Conservation (phyloP, 2,888 invertebrate species). For the Eristalis arbustorum region DNA sequence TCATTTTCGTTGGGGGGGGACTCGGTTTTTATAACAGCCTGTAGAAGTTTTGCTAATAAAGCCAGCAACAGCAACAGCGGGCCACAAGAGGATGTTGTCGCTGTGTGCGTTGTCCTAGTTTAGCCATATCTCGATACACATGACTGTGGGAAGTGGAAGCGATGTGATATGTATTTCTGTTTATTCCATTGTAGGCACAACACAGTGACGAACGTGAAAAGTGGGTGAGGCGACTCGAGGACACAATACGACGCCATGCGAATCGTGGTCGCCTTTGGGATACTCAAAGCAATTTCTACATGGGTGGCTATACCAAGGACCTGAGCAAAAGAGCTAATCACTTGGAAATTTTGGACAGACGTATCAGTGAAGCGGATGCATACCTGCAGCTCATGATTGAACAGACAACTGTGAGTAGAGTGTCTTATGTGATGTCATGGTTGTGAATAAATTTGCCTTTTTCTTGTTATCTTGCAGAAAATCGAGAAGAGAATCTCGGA, state of each 20-base stretch:
- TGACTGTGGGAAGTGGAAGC: conserved; percentile 20
- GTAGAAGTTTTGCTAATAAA: conserved; percentile 55
- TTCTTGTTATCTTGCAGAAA: conserved; percentile 81
- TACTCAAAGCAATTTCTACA: conserved; percentile 77
- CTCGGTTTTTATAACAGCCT: conserved; percentile 41
- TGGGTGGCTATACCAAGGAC: conserved; percentile 81
- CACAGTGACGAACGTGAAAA: conserved; percentile 96
- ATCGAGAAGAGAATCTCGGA: conserved; percentile 85
- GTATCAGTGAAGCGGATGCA: conserved; percentile 96
- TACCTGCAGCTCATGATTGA: conserved; percentile 97
- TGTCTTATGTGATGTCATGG: background rate
- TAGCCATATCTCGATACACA: conserved; percentile 9
- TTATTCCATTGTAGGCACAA: conserved; percentile 86
- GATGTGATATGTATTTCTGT: conserved; percentile 30
- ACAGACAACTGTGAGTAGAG: conserved; percentile 87
- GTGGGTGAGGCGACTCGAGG: conserved; percentile 97
- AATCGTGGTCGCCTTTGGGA: conserved; percentile 81
- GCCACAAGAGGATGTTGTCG: background rate
- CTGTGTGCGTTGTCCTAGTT: conserved; percentile 56
- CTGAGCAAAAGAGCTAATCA: conserved; percentile 78
- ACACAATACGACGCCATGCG: conserved; percentile 93
- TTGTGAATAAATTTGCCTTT: conserved; percentile 34
- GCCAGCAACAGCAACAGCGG: background rate
- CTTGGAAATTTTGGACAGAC: conserved; percentile 89
- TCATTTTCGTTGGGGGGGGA: conserved; percentile 41